Conservation (phyloP, 1,140 invertebrate species). For the Conus betulinus region DNA sequence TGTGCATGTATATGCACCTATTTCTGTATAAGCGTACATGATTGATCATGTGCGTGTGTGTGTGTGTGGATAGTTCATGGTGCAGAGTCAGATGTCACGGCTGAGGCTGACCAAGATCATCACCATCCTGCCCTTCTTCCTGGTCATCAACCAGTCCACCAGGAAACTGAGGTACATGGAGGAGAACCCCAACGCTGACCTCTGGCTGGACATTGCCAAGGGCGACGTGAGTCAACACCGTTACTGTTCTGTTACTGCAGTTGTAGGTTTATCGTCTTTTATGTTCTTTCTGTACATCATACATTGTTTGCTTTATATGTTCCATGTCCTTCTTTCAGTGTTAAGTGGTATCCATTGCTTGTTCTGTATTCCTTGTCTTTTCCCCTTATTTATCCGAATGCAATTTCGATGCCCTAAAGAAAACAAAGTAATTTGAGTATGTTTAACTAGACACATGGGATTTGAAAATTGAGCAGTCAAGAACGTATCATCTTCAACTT, state of each 20-base stretch:
- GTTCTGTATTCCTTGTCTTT: neutral
- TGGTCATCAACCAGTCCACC: constrained; percentile 79
- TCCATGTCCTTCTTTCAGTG: neutral
- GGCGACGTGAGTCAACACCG: constrained; percentile 77
- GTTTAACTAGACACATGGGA: too few species aligned
- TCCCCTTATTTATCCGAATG: too few species aligned
- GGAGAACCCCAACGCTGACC: constrained; percentile 87
- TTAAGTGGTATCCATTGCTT: neutral
- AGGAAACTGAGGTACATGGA: constrained; percentile 88
- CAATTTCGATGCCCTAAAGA: too few species aligned
- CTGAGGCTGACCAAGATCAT: constrained; percentile 72
- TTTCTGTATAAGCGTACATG: neutral
- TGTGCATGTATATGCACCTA: neutral
- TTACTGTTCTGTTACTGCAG: neutral
- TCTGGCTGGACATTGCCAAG: constrained; percentile 87
- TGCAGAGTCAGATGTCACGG: constrained; percentile 70
- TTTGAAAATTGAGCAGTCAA: too few species aligned
- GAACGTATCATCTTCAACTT: too few species aligned
- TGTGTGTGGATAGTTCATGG: constrained; percentile 68
- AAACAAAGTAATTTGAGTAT: too few species aligned
- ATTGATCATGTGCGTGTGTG: too few species aligned
- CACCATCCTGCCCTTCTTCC: constrained; percentile 72
- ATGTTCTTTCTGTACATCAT: neutral
- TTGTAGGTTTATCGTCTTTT: neutral
- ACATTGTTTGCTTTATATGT: neutral